Percentiles rank a stretch among this genome's conserved stretches.
Conservation (phyloP, 2,888 invertebrate genomes). For the Troides oblongomaculatus region DNA sequence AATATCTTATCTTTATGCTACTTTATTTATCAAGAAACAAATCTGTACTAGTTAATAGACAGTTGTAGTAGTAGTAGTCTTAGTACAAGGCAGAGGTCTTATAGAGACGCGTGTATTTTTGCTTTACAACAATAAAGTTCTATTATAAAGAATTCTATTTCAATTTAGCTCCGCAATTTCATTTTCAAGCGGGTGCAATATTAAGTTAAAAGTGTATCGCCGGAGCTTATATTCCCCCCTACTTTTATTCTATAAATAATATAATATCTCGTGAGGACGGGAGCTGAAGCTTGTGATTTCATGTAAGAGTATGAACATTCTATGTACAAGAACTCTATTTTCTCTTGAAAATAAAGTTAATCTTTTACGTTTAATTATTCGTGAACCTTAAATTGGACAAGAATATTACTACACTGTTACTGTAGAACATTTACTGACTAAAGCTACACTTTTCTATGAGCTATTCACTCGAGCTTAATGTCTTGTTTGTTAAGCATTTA, state of each 20-base stretch:
- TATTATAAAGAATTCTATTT: background rate
- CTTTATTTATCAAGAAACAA: background rate
- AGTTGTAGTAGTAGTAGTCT: too few species aligned
- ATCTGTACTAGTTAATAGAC: background rate
- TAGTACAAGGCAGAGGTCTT: background rate
- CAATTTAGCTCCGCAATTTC: background rate
- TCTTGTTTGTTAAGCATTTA: background rate
- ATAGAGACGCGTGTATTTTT: background rate
- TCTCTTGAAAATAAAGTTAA: background rate
- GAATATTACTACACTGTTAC: background rate
- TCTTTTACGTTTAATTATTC: background rate
- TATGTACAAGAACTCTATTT: background rate
- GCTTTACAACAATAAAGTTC: background rate
- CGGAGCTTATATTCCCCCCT: background rate
- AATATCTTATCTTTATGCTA: too few species aligned
- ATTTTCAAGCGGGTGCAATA: background rate
- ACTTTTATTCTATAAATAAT: constrained; percentile 9
- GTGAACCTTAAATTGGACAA: background rate
- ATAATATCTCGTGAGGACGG: constrained; percentile 3
- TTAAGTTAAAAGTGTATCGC: background rate
- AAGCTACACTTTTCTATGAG: background rate
- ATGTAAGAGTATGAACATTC: background rate
- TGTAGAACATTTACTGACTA: background rate
- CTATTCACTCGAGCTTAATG: background rate
- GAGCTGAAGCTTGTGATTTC: constrained; percentile 5